Base-by-base conservation (phyloP, 1,140 invertebrate genomes). In the Diploscapter pachys region DNA sequence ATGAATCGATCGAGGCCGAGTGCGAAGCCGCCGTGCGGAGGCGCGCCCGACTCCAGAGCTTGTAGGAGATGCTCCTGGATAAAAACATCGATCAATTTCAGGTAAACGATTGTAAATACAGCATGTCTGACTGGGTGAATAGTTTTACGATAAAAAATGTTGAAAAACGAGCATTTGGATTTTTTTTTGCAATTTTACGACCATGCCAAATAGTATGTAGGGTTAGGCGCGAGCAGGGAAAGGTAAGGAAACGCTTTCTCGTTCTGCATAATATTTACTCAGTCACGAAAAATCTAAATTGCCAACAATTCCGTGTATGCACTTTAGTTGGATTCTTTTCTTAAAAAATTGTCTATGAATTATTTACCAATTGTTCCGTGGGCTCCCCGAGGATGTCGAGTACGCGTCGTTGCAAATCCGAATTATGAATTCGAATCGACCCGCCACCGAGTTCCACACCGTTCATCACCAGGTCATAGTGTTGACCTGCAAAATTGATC, bases 1-100 rank as follows among this genome's bases (percentile, higher is more conserved):
- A 86, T 71, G 57, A 84, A 85, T 73, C 82, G 13, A 65, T 85
- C 85, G 65, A 87, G 87, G 90, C 92, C 93, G 76, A 99, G 86
- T 8, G 96, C 96, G 83, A 99, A 96, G 5, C 96, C 96, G n/a
- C 93, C 96, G 88, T 99, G 96, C 48, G 96, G 96, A 3, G 96
- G 96, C 87, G 93, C 95, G 13, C 96, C 96, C 83, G 89, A 92
- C 51, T 89, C 88, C 52, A 99, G 88, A n/a, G 96, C 96, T 80
- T 92, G 90, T 6, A 98, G 81, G 78, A 99, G 90, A 87, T 98
- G 94, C 65, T 89, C 85, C 80, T 98, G 87, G 78, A 90, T 88
- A 67, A 85, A 85, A 53, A 88, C 57, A 31, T 59, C 31, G 31
- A 31, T 31, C 31, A 31, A 31, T 31, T 31, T 31, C 31, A 31